Base-by-base conservation (phyloP, 2,888 invertebrate genomes). In the Dicyrtomina minuta region DNA sequence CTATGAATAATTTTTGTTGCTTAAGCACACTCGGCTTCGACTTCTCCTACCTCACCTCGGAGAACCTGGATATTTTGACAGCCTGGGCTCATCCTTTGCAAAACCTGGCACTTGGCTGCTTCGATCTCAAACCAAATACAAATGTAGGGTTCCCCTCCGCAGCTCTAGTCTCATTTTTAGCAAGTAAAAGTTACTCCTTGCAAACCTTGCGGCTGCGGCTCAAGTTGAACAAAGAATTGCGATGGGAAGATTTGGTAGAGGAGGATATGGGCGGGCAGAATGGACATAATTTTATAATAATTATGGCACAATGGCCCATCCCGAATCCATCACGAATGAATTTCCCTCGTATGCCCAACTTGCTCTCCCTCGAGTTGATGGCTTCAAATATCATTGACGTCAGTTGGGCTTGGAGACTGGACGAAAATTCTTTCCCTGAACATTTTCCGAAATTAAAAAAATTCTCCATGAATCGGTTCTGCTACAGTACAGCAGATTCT, bases 41-140 rank as follows among this genome's bases (percentile, higher is more conserved):
- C 24, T 44, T 6, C 17, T 20, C 61, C 12, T 61, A 24, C n/a
- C 24, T 61, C 15, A 15, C 5, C 3, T 17, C 20, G 5, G 17
- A 51, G 17, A 17, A 33, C 17, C 22, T 64, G 6, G 8, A n/a
- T 1, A 27, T 39, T 33, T 27, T 53, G 1, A 22, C 53, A 33
- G 39, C n/a, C 15, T 64, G 64, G 64, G 8, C 1, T 1, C 51
- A 49, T 46, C 64, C 64, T 12, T 8, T 64, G 22, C 26, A 33
- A 51, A 27, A 1, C 6, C 20, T 64, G 4, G 64, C 64, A 2
- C 2, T 64, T 1, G 64, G 64, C 12, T 17, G 20, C 4, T 64
- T 49, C 33, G 64, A 64, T n/a, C 39, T 64, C 22, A 64, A 64
- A 12, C 64, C 64, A 13, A 39, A 49, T 15, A n/a, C 20, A 20